Percentiles rank a stretch among this genome's conserved stretches.
Evolutionary conservation across 1,140 invertebrate genomes (phyloP).

Genomic region (Sinella curviseta): DNA sequence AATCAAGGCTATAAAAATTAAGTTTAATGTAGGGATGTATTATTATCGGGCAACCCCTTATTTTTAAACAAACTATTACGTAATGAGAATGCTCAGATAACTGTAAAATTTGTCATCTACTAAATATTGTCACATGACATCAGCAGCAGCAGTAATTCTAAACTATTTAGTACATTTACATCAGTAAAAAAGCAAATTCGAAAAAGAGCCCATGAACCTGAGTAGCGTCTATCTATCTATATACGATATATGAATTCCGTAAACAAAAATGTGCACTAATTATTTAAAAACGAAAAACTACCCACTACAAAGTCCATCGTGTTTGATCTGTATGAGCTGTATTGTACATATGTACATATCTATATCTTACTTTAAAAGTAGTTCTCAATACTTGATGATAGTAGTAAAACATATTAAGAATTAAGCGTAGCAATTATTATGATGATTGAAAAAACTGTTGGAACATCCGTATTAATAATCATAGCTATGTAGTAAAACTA

Average conservation of each 20-base stretch:
- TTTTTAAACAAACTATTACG: too few species aligned
- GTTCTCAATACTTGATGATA: neutral
- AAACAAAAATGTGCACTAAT: neutral
- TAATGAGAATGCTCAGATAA: constrained; percentile 2
- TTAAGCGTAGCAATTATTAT: neutral
- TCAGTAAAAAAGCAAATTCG: too few species aligned
- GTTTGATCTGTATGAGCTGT: constrained; percentile 25
- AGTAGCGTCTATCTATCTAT: neutral
- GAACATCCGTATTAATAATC: constrained; percentile 17
- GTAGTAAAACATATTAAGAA: neutral
- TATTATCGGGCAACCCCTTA: neutral
- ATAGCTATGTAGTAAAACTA: neutral
- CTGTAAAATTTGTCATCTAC: constrained; percentile 18
- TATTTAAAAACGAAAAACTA: neutral
- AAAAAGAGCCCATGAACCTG: constrained; percentile 12
- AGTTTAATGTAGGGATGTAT: constrained; percentile 3
- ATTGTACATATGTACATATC: constrained; percentile 25
- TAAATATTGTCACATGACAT: constrained; percentile 6
- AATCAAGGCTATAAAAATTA: constrained; percentile 18
- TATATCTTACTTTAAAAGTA: neutral
- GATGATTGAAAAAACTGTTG: too few species aligned
- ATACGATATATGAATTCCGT: neutral
- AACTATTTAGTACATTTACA: neutral
- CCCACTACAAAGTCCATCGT: neutral
- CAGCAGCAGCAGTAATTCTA: constrained; percentile 12